Conservation (phyloP, 2,797 vertebrate species). For the Cossypha heuglini region DNA sequence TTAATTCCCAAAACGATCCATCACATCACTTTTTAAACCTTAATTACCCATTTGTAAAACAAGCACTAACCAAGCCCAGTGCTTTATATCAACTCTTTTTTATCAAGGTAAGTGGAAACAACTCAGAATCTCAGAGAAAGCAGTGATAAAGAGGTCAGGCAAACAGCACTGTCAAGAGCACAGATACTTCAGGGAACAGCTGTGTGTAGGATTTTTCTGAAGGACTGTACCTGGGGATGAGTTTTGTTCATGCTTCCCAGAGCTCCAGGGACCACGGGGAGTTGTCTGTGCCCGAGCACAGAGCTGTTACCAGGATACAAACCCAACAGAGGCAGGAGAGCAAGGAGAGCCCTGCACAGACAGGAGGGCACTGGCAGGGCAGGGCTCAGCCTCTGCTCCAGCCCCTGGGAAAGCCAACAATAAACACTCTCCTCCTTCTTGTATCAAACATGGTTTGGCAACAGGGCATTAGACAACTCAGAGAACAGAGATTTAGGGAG, state of each 20-base stretch:
- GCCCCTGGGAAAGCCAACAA: accelerated
- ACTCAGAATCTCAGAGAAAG: neutral
- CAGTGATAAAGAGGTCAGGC: neutral
- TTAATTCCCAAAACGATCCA: neutral
- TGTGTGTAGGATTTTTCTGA: neutral
- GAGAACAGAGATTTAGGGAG: accelerated
- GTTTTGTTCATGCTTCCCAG: constrained; percentile 69
- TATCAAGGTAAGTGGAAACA: neutral
- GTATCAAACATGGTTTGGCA: accelerated
- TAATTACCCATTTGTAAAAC: neutral
- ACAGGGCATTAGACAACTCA: neutral
- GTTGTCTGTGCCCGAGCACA: neutral
- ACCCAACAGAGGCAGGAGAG: constrained; percentile 17
- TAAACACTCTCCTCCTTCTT: neutral
- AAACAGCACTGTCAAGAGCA: neutral
- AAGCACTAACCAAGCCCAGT: neutral
- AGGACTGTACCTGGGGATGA: constrained; percentile 72
- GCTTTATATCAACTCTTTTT: neutral
- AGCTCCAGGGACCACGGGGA: neutral
- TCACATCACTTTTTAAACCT: neutral
- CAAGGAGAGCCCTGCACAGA: neutral
- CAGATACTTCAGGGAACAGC: neutral
- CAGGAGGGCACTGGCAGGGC: neutral
- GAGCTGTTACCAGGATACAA: constrained; percentile 55
- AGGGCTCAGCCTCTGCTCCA: neutral